Evolutionary conservation across 2,888 invertebrate genomes (phyloP), one percentile per base, ranked within the genome.

Genomic region (Cotesia congregata): DNA sequence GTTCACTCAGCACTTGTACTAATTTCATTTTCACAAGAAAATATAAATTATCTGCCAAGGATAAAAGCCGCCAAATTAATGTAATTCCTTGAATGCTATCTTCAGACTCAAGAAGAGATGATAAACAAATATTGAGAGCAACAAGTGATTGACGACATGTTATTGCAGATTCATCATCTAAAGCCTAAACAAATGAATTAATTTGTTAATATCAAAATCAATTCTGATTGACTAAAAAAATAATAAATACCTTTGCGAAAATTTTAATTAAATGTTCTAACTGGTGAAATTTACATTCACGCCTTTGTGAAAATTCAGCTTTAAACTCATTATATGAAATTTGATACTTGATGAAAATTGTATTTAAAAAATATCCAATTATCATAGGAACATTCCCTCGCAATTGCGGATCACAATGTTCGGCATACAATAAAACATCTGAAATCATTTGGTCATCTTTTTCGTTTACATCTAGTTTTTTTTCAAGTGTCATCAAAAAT

Each of bases 21-120:
- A 95, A 87, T 87, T 94, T 93, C 5, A 96, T 94, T 91, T 95
- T 95, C 68, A 97, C 94, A 71, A 97, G 90, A 95, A 97, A 97
- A 88, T 97, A 97, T 0, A 94, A 93, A 88, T 96, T 96, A 64
- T 91, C 90, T 75, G 93, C 93, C 1, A 95, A 91, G 39, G 90
- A 89, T 7, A 94, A 92, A 5, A 96, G 89, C 20, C 91, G 89
- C 79, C 93, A 92, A 67, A 96, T 88, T 5, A 94, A 87, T 12
- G 92, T 90, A 17, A 93, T 88, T 3, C 93, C 90, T 9, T 91
- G 84, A 1, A 89, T 83, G 89, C 92, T 92, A 80, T 93, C 92
- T 6, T 91, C 88, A 69, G 95, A 94, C 85, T 93, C 91, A 75
- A 94, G 89, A 38, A 96, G 84, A 12, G 92, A 89, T 3, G 90